Base-by-base conservation (phyloP, 2,113 vertebrate species). In the Cyprinodon tularosa region DNA sequence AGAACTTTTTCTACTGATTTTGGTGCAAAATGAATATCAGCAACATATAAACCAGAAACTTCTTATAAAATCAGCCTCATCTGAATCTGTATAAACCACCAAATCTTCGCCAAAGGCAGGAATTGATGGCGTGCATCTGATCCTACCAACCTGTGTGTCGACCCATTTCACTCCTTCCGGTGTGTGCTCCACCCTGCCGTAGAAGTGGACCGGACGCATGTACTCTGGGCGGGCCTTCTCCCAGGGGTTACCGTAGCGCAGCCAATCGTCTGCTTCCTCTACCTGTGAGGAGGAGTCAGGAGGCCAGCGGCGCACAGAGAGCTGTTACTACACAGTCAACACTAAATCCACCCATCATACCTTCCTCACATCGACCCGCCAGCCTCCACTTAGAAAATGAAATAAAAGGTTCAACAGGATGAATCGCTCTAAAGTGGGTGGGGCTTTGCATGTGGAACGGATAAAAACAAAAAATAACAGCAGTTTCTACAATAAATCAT, bases 221-320 rank as follows among this genome's bases (percentile, higher is more conserved):
- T 97, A 97, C 89, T 98, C 97, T 0, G 97, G 97, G 0, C 97
- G 96, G 4, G 96, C 96, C 87, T 98, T 98, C 94, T 98, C 97
- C 97, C 97, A 98, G 48, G 97, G 96, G 86, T 98, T 98, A 4
- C 97, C 97, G 0, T 96, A 97, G 8, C 97, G 96, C 83, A 98
- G 94, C 97, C 97, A 98, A 82, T 98, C 97, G 2, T 98, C 97
- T 0, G 97, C 97, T 73, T 97, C 96, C 22, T 98, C 97, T 85
- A 98, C 92, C 96, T 98, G 72, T 22, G n/a, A 13, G 29, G 11
- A 68, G 0, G 12, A 11, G n/a, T 39, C 29, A 12, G 4, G 2
- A 3, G 42, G 39, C 53, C 44, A 1, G 48, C 20, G 15, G 40
- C 48, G 17, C 17, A 15, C 42, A 40, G 20, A 6, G 17, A 20